These are phyloP conservation scores for Oreochromis aureus DNA, from an alignment of 2,113 vertebrate species.

Conservation along the genomic window DNA sequence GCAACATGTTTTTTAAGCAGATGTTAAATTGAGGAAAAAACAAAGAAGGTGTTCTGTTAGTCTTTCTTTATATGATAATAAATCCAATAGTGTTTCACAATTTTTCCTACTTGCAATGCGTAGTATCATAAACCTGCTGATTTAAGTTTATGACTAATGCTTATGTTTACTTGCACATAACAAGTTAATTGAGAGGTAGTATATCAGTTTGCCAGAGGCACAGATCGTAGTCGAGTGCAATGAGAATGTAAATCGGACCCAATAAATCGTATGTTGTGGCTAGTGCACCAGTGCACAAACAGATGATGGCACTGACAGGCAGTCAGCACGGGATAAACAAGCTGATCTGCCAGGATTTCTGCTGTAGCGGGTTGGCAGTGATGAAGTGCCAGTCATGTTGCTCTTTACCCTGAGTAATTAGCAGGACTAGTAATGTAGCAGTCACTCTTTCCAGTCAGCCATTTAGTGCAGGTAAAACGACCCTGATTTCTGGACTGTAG, in stretches of 20 bases:
- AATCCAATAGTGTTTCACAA: background rate
- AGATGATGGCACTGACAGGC: background rate
- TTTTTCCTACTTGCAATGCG: background rate
- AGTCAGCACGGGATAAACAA: background rate
- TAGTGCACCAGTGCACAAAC: background rate
- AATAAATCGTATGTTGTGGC: background rate
- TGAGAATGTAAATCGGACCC: background rate
- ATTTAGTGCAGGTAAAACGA: background rate
- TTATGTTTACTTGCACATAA: background rate
- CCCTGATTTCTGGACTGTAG: background rate
- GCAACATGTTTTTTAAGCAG: background rate
- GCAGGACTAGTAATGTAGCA: background rate
- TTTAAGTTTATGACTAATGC: background rate
- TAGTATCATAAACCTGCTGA: background rate
- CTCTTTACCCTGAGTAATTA: slow-evolving; percentile 3
- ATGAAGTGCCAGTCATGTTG: background rate
- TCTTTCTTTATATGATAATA: background rate
- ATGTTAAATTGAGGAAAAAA: background rate
- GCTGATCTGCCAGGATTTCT: background rate
- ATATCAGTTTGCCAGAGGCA: background rate
- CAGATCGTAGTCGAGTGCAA: background rate
- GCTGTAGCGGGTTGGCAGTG: background rate
- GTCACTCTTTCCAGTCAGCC: background rate
- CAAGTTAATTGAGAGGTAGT: background rate
- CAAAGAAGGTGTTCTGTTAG: background rate